Conservation (phyloP, 2,797 vertebrate species). For the Scarus forsteni region DNA sequence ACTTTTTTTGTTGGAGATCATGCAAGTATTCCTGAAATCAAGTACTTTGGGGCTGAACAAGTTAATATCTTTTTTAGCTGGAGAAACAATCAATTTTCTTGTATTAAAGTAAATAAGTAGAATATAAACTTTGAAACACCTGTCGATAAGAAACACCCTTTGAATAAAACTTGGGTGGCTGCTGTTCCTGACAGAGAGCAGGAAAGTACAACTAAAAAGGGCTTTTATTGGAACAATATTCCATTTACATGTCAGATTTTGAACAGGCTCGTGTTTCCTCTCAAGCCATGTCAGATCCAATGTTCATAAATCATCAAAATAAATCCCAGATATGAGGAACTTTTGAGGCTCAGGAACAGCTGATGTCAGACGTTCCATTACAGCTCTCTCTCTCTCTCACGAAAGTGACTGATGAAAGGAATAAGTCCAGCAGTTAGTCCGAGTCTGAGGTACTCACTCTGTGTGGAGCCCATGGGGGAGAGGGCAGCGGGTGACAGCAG, state of each 20-base stretch:
- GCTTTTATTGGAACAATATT: slow-evolving; percentile 15
- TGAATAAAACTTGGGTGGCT: background rate
- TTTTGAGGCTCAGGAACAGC: slow-evolving; percentile 10
- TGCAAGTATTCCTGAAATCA: too few relatives aligned
- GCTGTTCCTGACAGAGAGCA: slow-evolving; percentile 28
- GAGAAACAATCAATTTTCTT: too few relatives aligned
- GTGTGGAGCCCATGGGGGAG: slow-evolving; percentile 94
- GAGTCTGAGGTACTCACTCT: slow-evolving; percentile 89
- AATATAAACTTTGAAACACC: background rate
- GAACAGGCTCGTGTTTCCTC: background rate
- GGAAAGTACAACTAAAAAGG: background rate
- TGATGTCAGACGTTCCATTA: slow-evolving; percentile 29
- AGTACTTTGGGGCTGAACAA: too few relatives aligned
- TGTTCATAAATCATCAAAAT: slow-evolving; percentile 23
- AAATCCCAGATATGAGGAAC: slow-evolving; percentile 39
- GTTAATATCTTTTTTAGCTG: too few relatives aligned
- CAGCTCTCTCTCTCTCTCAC: background rate
- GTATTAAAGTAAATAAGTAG: too few relatives aligned
- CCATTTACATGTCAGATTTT: slow-evolving; percentile 1
- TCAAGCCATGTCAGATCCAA: slow-evolving; percentile 21
- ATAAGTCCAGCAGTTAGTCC: background rate
- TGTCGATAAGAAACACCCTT: background rate
- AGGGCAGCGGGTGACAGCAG: slow-evolving; percentile 94
- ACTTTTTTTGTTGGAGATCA: too few relatives aligned
- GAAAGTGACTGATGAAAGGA: slow-evolving; percentile 9